Base-by-base conservation (phyloP, 2,797 vertebrate species). In the Spinus pinus region DNA sequence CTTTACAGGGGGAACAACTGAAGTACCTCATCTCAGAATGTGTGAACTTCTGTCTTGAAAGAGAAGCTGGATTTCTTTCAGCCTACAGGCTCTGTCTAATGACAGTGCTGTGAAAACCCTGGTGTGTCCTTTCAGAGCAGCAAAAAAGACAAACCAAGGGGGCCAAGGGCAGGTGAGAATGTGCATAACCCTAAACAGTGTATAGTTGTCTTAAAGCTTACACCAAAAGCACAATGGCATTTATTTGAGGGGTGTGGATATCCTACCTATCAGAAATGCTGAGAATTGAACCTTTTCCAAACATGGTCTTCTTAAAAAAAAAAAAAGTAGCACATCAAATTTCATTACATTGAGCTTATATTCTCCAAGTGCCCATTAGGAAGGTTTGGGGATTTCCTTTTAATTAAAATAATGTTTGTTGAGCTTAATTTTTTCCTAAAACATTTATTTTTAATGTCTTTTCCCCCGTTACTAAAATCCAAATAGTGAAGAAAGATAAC, bases 351-450 rank as follows among this genome's bases (percentile, higher is more conserved):
- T 47, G 60, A 77, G 49, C 87, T 94, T 97, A 90, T 95, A 94
- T 88, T 90, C 95, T 96, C 96, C 53, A 61, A 41, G 94, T 94
- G 94, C 90, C 67, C 37, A 75, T 96, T 95, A 95, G 64, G 46
- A 91, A 47, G 27, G 77, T 88, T 93, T 96, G 41, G 80, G 73
- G 93, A 84, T 97, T 97, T 95, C 91, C 87, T 93, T 97, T 96
- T 96, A 96, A 96, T 96, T 93, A 96, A 95, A 93, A 84, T 91
- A 75, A 90, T 93, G 80, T 93, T 96, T 91, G 31, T 88, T 86
- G 89, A 94, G 89, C 87, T 93, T 91, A 94, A 50, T 93, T 81
- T 94, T 95, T 95, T 95, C 86, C 77, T 95, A 93, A 94, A 94
- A 67, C 62, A 77, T 93, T 92, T 86, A 60, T 93, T 93, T 96